phyloP scores from a whole-genome alignment of 2,113 vertebrate species.

The Bufo gargarizans region DNA sequence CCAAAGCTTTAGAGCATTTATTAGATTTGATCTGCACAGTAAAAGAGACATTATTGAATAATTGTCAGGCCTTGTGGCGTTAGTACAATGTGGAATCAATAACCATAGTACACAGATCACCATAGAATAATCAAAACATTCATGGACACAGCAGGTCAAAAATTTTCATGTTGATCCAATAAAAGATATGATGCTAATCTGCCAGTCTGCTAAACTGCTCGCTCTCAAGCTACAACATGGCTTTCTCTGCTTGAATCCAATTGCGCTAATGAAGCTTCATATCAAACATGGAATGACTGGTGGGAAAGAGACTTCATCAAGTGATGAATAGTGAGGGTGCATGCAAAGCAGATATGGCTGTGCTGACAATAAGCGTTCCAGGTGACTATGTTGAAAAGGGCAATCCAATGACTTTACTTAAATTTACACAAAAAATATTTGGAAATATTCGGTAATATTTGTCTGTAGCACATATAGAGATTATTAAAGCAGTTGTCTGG shows the following conservation, averaged over 20 bases:
- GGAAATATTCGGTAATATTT: neutral
- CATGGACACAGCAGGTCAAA: conserved; percentile 42
- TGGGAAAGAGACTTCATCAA: conserved; percentile 11
- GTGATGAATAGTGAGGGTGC: neutral
- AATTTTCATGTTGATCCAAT: conserved; percentile 56
- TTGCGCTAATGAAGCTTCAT: conserved; percentile 33
- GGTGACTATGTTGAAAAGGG: neutral
- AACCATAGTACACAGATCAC: conserved; percentile 34
- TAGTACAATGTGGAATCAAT: conserved; percentile 50
- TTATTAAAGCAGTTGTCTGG: neutral
- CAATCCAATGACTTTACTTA: neutral
- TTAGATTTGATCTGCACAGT: conserved; percentile 43
- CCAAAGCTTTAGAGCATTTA: conserved; percentile 36
- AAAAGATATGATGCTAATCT: conserved; percentile 52
- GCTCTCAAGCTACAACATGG: conserved; percentile 34
- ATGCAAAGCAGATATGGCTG: neutral
- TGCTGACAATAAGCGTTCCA: neutral
- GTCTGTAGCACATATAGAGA: neutral
- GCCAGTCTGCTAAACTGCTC: conserved; percentile 23
- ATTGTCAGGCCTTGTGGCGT: conserved; percentile 51
- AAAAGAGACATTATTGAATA: conserved; percentile 54
- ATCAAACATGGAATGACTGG: conserved; percentile 7
- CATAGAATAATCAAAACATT: conserved; percentile 51
- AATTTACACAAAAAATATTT: neutral
- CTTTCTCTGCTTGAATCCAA: conserved; percentile 38